These are phyloP conservation scores for Magallana ariakensis DNA, from an alignment of 1,140 invertebrate species.

Conservation along the genomic window DNA sequence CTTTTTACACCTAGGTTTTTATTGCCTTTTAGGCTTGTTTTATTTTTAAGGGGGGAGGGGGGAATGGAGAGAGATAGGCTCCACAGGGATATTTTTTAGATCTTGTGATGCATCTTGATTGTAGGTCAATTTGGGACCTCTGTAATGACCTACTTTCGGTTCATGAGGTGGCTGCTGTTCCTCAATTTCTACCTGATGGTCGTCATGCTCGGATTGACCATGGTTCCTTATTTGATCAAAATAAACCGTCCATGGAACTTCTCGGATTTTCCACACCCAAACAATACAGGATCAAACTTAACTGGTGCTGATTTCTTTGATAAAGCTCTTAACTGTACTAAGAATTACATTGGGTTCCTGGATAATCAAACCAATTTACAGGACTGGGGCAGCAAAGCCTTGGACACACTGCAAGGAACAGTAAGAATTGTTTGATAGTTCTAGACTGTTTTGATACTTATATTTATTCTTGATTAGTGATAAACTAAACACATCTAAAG, in stretches of 20 bases:
- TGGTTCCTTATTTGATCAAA: constrained; percentile 62
- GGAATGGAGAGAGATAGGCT: too few species aligned
- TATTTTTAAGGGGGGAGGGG: too few species aligned
- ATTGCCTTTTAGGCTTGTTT: too few species aligned
- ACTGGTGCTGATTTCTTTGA: constrained; percentile 19
- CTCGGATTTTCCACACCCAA: not conserved
- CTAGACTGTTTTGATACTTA: too few species aligned
- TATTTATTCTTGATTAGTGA: too few species aligned
- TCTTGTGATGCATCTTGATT: constrained; percentile 65
- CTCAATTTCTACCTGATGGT: constrained; percentile 83
- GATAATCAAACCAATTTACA: constrained; percentile 32
- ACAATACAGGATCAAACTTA: not conserved
- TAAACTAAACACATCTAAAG: too few species aligned
- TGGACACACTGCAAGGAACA: constrained; percentile 71
- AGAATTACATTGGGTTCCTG: constrained; percentile 56
- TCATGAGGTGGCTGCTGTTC: constrained; percentile 86
- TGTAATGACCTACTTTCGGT: constrained; percentile 87
- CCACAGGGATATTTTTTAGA: too few species aligned
- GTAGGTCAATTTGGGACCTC: constrained; percentile 88
- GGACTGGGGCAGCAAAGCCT: constrained; percentile 47
- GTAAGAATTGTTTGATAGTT: constrained; percentile 57
- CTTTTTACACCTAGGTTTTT: too few species aligned
- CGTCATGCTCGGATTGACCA: constrained; percentile 73
- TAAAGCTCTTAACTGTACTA: constrained; percentile 58
- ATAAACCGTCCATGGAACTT: not conserved